These are phyloP conservation scores for Melinaea marsaeus DNA, from an alignment of 2,888 invertebrate genomes.

Conservation along the genomic window DNA sequence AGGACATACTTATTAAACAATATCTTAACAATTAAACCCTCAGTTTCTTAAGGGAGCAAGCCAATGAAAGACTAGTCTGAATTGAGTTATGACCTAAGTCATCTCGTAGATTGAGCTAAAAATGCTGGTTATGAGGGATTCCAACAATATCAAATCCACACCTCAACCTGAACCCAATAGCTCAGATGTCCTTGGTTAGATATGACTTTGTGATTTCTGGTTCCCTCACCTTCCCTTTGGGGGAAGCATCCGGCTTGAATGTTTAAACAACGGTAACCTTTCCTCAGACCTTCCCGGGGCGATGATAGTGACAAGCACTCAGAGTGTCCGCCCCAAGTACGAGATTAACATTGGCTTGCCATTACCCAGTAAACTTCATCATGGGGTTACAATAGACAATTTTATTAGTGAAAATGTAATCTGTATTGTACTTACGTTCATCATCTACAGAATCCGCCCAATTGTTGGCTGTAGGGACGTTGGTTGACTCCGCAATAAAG, in stretches of 20 bases:
- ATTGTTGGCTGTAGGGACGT: conserved; percentile 78
- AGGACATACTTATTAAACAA: not conserved
- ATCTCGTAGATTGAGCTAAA: conserved; percentile 88
- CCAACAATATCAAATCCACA: conserved; percentile 76
- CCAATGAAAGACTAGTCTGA: conserved; percentile 90
- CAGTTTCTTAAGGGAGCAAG: conserved; percentile 67
- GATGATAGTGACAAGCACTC: conserved; percentile 78
- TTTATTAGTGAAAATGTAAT: not conserved
- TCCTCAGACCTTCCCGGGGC: conserved; percentile 91
- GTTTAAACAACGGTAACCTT: conserved; percentile 76
- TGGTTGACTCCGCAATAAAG: conserved; percentile 86
- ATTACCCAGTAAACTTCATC: conserved; percentile 67
- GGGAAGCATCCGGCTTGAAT: conserved; percentile 85
- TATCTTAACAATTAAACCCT: conserved; percentile 46
- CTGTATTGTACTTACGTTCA: conserved; percentile 77
- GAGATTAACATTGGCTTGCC: conserved; percentile 85
- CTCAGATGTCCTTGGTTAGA: conserved; percentile 73
- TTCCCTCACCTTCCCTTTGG: conserved; percentile 82
- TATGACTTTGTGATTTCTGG: conserved; percentile 81
- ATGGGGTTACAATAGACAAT: conserved; percentile 47
- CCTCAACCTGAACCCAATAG: conserved; percentile 65
- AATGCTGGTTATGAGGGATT: conserved; percentile 84
- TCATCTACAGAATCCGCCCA: conserved; percentile 93
- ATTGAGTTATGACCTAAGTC: conserved; percentile 84
- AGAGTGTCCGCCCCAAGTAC: conserved; percentile 83